Percentiles rank a stretch among this genome's conserved stretches.
phyloP scores from a whole-genome alignment of 2,797 vertebrate genomes.

The Ammospiza maritima region DNA sequence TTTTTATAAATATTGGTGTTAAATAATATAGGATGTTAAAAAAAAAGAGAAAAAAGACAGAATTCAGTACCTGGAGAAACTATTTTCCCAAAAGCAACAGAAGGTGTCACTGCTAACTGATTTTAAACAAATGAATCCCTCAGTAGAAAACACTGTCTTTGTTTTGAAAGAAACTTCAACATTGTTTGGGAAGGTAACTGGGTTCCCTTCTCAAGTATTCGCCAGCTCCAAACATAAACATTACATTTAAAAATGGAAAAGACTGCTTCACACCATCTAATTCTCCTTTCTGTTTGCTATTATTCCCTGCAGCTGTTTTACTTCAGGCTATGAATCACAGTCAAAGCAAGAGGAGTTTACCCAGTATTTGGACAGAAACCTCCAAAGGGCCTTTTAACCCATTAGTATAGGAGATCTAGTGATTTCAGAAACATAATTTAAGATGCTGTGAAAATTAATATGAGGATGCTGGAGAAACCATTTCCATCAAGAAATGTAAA shows the following conservation, averaged over 20 bases:
- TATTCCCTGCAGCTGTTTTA: conserved; percentile 17
- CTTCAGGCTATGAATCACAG: background rate
- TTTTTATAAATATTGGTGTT: background rate
- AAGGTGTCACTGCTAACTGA: conserved; percentile 70
- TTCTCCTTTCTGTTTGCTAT: background rate
- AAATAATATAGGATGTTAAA: background rate
- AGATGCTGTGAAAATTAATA: background rate
- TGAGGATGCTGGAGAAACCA: background rate
- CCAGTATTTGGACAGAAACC: background rate
- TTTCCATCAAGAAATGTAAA: background rate
- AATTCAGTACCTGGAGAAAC: conserved; percentile 31
- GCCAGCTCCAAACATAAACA: background rate
- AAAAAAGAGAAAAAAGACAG: background rate
- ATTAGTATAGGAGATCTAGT: background rate
- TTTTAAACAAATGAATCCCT: conserved; percentile 30
- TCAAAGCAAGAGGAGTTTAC: background rate
- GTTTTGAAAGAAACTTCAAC: conserved; percentile 35
- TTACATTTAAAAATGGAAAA: conserved; percentile 12
- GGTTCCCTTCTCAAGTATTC: background rate
- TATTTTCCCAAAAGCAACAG: conserved; percentile 66
- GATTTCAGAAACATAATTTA: background rate
- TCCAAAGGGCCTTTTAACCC: background rate
- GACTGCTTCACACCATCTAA: background rate
- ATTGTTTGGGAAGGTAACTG: background rate
- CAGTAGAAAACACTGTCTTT: conserved; percentile 25